Percentiles rank a stretch among this genome's conserved stretches.
Conservation (phyloP, 2,113 vertebrate genomes). For the Benitochromis conjunctus region DNA sequence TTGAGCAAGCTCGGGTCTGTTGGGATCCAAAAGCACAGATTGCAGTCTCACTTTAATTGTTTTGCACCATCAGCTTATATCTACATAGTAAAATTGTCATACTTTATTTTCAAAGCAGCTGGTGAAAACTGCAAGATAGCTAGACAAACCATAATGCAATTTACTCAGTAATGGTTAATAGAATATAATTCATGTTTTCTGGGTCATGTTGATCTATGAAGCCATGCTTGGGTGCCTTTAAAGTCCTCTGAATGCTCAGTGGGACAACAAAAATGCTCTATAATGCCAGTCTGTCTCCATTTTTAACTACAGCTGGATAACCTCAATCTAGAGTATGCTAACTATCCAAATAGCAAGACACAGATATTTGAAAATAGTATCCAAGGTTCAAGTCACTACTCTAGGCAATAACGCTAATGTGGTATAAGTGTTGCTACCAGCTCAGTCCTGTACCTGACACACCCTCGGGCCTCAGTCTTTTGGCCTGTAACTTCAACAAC, state of each 20-base stretch:
- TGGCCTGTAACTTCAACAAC: background rate
- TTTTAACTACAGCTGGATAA: background rate
- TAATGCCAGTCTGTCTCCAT: background rate
- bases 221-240: background rate
- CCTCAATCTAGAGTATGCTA: background rate
- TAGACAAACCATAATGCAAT: background rate
- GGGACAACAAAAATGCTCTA: background rate
- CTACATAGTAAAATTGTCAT: background rate
- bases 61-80: background rate
- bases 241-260: background rate
- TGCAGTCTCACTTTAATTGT: background rate
- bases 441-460: background rate
- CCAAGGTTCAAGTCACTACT: background rate
- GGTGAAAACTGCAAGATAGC: background rate
- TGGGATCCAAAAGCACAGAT: background rate
- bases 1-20: background rate
- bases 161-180: background rate
- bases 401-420: background rate
- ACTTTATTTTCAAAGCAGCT: background rate
- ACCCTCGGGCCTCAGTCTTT: background rate
- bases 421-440: rapidly evolving
- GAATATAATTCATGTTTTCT: background rate
- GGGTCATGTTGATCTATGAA: background rate
- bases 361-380: background rate
- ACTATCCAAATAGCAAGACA: background rate